Evolutionary conservation across 2,888 invertebrate species (phyloP), one percentile per base, ranked within the genome.

Genomic region (Teinopalpus imperialis): DNA sequence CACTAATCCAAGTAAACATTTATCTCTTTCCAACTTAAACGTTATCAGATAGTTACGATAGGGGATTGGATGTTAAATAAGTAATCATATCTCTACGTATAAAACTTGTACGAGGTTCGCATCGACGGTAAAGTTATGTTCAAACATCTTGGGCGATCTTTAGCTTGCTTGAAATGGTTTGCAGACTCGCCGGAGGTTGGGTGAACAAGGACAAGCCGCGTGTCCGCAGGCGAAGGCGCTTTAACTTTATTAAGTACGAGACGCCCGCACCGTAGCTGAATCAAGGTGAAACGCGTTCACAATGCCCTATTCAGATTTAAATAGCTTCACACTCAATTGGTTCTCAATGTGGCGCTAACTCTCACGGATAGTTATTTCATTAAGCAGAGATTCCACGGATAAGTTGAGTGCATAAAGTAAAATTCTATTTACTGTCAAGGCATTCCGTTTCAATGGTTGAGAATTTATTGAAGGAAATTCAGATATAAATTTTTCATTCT

Each of bases 311-410:
- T 87, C 87, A 87, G 73, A 86, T 87, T 85, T 83, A 86, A 87
- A 87, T 89, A 87, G 86, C 86, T 86, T 87, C 77, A 85, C 86
- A 81, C 87, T 79, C 86, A 86, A 88, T 89, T 88, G 82, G 83
- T 65, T 76, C 74, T 83, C 81, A 87, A 87, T 87, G 75, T 71
- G 79, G 72, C 78, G 70, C 69, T 69, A 76, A 72, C 76, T 75
- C 66, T 74, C 68, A 63, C 58, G 66, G 68, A 78, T 86, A 86
- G 83, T 83, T 83, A 79, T 82, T 80, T 83, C 79, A 83, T 86
- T 82, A 81, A 75, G 75, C 75, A 77, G 75, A 74, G 80, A 78
- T 81, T 74, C 71, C 55, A 56, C 59, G 57, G 67, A 66, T 57
- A 49, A 61, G 59, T 67, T 69, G 66, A 61, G 66, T 67, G 57